Conservation (phyloP, 2,113 vertebrate species). For the Triplophysa dalaica region DNA sequence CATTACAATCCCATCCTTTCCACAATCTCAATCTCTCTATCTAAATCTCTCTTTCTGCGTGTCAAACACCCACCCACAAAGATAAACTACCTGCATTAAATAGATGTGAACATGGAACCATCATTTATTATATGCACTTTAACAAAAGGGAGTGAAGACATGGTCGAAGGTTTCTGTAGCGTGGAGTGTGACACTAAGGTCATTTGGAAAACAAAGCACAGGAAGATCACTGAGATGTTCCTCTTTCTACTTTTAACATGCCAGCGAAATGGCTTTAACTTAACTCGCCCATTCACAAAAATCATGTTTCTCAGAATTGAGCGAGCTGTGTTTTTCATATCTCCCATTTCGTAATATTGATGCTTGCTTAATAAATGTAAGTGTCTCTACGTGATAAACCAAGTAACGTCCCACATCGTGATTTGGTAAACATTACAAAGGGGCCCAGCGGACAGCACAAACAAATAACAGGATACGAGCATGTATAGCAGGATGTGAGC, state of each 20-base stretch:
- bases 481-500: slow-evolving; percentile 29
- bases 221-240: not conserved
- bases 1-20: slow-evolving; percentile 5
- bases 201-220: not conserved
- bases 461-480: slow-evolving; percentile 30
- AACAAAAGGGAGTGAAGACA: not conserved
- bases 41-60: too few species aligned
- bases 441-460: not conserved
- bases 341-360: not conserved
- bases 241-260: slow-evolving; percentile 21
- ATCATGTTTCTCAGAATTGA: not conserved
- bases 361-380: not conserved
- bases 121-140: not conserved
- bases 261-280: not conserved
- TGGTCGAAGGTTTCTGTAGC: not conserved
- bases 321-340: not conserved
- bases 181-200: not conserved
- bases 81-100: not conserved
- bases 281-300: not conserved
- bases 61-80: not conserved
- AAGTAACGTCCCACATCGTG: slow-evolving; percentile 4
- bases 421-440: not conserved
- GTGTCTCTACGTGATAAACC: not conserved
- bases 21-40: not conserved
- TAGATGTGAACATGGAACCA: slow-evolving; percentile 2